Conservation (phyloP, 2,888 invertebrate species). For the Rugalucina vietnamica region DNA sequence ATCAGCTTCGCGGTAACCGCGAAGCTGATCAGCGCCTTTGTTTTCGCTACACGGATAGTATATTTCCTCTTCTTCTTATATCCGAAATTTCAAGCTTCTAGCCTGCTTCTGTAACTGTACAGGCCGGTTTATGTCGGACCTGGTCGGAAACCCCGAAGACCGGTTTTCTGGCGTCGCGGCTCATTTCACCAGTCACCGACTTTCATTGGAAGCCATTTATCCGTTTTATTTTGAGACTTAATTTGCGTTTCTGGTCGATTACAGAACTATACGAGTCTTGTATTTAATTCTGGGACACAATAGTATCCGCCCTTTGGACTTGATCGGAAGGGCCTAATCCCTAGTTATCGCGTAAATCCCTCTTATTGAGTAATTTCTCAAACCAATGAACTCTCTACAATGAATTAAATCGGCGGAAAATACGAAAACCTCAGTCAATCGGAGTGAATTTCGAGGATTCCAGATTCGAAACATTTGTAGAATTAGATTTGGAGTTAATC, state of each 20-base stretch:
- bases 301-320: neutral
- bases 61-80: too few relatives aligned
- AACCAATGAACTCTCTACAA: constrained; percentile 60
- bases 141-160: too few relatives aligned
- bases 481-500: constrained; percentile 8
- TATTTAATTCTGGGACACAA: neutral
- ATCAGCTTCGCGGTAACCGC: too few relatives aligned
- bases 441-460: neutral
- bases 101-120: too few relatives aligned
- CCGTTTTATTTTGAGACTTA: constrained; percentile 51
- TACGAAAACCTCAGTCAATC: constrained; percentile 50
- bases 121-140: too few relatives aligned
- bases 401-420: constrained; percentile 62
- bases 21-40: too few relatives aligned
- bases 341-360: constrained; percentile 61
- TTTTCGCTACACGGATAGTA: too few relatives aligned
- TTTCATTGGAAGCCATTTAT: constrained; percentile 8
- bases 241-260: constrained; percentile 61
- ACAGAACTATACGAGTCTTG: constrained; percentile 28
- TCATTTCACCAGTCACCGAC: constrained; percentile 6
- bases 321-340: constrained; percentile 33
- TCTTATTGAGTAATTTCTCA: constrained; percentile 61
- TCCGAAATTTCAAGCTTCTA: too few relatives aligned
- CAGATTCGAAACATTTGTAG: constrained; percentile 5
- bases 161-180: too few relatives aligned